Evolutionary conservation across 2,797 vertebrate genomes (phyloP), one percentile per base, ranked within the genome.

Genomic region (Acipenser oxyrinchus): DNA sequence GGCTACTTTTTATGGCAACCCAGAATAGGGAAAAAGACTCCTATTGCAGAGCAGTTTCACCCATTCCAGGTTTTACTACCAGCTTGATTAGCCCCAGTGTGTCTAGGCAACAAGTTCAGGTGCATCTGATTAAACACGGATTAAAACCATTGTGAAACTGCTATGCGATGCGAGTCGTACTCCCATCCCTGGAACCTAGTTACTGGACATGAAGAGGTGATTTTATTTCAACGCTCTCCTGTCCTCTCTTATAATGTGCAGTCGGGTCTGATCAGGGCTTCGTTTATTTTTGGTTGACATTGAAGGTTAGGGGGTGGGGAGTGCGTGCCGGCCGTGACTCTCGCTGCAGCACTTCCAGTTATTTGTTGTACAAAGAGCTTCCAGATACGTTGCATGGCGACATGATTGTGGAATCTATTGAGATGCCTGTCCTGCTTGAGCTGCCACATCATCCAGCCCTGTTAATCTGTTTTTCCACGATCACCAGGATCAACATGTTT

Each of bases 401-500:
- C 71, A 71, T 68, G 68, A 66, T 58, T 63, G 49, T 62, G 69
- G 68, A 67, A 71, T 72, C 66, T 69, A 71, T 37, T 57, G 8
- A 57, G 65, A 50, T 67, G 48, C 71, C 71, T 67, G 65, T 37
- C 7, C 52, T 60, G n/a, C 51, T 57, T 62, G 53, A 49, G 63
- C 66, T 62, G 62, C 66, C 61, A 65, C 59, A 73, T 74, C 75
- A 72, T 51, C 9, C 63, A 10, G 59, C 11, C 49, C 59, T n/a
- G 65, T 55, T 69, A 72, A 70, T 67, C 73, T 69, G 23, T 65
- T 75, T 74, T 76, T 72, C 73, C 70, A 76, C 52, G 67, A 64
- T 70, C 63, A 61, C 58, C 64, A 62, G 48, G 66, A 63, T 63
- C 66, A 59, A n/a, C 59, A 51, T 48, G 70, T 65, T 73, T 73